phyloP scores from a whole-genome alignment of 2,888 invertebrate species.

The Ormyrus pomaceus region DNA sequence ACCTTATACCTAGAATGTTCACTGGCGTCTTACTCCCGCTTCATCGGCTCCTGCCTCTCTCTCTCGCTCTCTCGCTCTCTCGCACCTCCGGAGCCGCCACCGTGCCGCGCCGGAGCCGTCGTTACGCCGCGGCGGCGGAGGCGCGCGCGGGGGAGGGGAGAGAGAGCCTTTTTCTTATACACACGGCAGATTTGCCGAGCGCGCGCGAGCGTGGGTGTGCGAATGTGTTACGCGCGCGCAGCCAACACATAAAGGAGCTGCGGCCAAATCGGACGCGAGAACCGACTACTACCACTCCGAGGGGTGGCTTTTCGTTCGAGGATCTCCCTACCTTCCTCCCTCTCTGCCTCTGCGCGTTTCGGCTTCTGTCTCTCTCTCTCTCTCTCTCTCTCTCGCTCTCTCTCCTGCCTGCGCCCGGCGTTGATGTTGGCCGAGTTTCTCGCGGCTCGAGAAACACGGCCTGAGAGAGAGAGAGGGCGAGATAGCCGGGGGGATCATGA shows the following conservation, averaged over 20 bases:
- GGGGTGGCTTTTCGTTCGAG: constrained; percentile 32
- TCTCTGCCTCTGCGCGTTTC: background rate
- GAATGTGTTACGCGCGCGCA: background rate
- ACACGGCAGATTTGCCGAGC: constrained; percentile 37
- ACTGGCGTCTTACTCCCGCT: constrained; percentile 47
- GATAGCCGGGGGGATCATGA: constrained; percentile 52
- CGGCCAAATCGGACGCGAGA: constrained; percentile 43
- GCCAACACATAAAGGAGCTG: constrained; percentile 44
- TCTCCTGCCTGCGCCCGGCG: background rate
- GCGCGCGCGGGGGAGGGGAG: background rate
- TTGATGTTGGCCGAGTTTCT: constrained; percentile 56
- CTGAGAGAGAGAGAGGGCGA: constrained; percentile 1
- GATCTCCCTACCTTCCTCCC: constrained; percentile 14
- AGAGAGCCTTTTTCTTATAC: constrained; percentile 35
- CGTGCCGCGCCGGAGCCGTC: background rate
- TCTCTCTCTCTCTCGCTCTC: background rate
- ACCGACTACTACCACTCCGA: background rate
- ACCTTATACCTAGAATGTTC: constrained; percentile 45
- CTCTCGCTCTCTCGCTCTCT: background rate
- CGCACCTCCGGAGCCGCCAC: constrained; percentile 3
- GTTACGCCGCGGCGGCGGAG: background rate
- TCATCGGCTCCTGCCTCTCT: constrained; percentile 27
- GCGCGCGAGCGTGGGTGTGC: constrained; percentile 8
- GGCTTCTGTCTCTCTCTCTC: background rate
- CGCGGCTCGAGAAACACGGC: constrained; percentile 33